Percentiles rank a stretch among this genome's conserved stretches.
These are phyloP conservation scores for Myiothlypis chrysogaster DNA, from an alignment of 2,797 vertebrate species.

Conservation along the genomic window DNA sequence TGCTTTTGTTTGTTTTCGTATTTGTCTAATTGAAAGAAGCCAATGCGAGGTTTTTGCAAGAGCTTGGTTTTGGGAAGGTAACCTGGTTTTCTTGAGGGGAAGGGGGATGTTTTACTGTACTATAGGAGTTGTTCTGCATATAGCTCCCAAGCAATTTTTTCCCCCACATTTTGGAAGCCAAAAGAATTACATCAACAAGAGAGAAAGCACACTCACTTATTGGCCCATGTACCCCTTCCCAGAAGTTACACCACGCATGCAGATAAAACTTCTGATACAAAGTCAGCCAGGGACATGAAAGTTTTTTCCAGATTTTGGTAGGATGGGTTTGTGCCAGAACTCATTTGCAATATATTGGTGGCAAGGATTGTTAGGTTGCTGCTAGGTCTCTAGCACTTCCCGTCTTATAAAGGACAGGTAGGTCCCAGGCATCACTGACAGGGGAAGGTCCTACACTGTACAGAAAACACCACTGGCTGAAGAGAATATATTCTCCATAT, in stretches of 20 bases:
- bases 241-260: not conserved
- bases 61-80: not conserved
- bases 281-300: not conserved
- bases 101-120: not conserved
- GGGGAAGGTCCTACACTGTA: not conserved
- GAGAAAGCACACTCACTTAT: not conserved
- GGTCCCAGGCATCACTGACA: not conserved
- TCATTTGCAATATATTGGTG: not conserved
- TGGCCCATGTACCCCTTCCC: not conserved
- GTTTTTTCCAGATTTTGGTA: not conserved
- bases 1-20: not conserved
- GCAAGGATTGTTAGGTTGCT: not conserved
- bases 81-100: not conserved
- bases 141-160: accelerated
- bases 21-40: not conserved
- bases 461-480: not conserved
- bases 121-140: not conserved
- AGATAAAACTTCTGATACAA: not conserved
- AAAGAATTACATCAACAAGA: not conserved
- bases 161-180: not conserved
- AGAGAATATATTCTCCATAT: not conserved
- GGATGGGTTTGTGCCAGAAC: not conserved
- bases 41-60: not conserved
- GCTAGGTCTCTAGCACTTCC: not conserved
- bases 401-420: not conserved